These are phyloP conservation scores for Apis cerana DNA, from an alignment of 1,140 invertebrate species.

Conservation along the genomic window DNA sequence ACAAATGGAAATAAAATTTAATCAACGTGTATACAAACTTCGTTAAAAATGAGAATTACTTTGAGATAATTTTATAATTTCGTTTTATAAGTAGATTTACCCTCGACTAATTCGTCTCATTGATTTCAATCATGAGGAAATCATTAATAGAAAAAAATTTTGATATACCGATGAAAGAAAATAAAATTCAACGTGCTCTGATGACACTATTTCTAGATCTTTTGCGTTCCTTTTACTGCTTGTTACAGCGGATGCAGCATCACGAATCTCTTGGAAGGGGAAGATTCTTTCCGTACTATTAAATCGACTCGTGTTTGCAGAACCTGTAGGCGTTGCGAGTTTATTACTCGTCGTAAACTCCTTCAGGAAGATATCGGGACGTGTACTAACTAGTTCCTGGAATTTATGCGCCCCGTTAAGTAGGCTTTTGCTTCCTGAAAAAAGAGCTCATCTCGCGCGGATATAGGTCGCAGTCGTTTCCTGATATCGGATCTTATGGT, in stretches of 20 bases:
- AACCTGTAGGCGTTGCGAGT: slow-evolving; percentile 15
- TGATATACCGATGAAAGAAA: background rate
- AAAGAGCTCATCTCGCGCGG: background rate
- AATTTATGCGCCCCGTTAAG: slow-evolving; percentile 33
- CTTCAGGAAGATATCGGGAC: background rate
- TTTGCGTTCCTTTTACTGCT: slow-evolving; percentile 10
- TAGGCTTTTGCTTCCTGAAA: background rate
- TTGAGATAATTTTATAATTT: too few relatives aligned
- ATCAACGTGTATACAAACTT: too few relatives aligned
- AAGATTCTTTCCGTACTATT: slow-evolving; percentile 11
- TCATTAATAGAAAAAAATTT: background rate
- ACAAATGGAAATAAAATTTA: too few relatives aligned
- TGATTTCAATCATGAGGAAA: too few relatives aligned
- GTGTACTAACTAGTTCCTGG: slow-evolving; percentile 11
- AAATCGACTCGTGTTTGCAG: slow-evolving; percentile 14
- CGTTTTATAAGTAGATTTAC: too few relatives aligned
- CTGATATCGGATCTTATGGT: background rate
- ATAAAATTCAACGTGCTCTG: background rate
- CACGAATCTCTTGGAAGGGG: background rate
- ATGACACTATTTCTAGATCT: background rate
- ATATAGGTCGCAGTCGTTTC: background rate
- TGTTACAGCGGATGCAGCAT: slow-evolving; percentile 9
- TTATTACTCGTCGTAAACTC: slow-evolving; percentile 29
- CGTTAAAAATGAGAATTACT: too few relatives aligned
- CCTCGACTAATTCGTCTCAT: too few relatives aligned